Base-by-base conservation (phyloP, 2,888 invertebrate genomes). In the Maniola hyperantus region DNA sequence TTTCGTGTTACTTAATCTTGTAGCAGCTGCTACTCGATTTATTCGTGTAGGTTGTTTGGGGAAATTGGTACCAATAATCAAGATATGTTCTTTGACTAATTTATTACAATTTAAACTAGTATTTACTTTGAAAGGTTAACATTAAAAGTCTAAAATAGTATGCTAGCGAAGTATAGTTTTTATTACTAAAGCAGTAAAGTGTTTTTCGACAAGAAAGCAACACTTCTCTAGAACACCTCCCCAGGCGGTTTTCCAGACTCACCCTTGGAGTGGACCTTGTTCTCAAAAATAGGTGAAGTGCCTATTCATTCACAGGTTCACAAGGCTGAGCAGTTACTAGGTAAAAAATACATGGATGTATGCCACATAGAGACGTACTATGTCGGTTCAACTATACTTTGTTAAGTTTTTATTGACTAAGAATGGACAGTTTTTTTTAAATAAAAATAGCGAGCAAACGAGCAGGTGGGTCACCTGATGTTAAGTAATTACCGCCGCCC, bases 251-350 rank as follows among this genome's bases (percentile, higher is more conserved):
- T 70, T 63, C 64, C 64, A 67, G 62, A 70, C 64, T 61, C 67
- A 57, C 71, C 71, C 64, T 67, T 70, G 64, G 60, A 71, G 60
- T 34, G 60, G 68, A 53, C 57, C 57, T 70, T 70, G 70, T 70
- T 70, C 61, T 64, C 33, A 39, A 55, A 62, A 11, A 44, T 57
- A 48, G 57, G 57, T 58, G 57, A 44, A 65, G 60, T 36, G 61
- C 20, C 70, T 66, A 70, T 70, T 70, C 70, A 70, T 70, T 70
- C 66, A 68, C 70, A 66, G 64, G 68, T 66, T 66, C 68, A 66
- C 66, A 70, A 70, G 68, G 68, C 70, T 70, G 65, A 64, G 39
- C 64, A 66, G 70, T 70, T 65, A 70, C 61, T 70, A 50, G 70
- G 70, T 70, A 68, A 70, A 50, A 50, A 36, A 50, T 39, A 39